Evolutionary conservation across 2,113 vertebrate genomes (phyloP), one percentile per base, ranked within the genome.

Genomic region (Anguilla japonica): DNA sequence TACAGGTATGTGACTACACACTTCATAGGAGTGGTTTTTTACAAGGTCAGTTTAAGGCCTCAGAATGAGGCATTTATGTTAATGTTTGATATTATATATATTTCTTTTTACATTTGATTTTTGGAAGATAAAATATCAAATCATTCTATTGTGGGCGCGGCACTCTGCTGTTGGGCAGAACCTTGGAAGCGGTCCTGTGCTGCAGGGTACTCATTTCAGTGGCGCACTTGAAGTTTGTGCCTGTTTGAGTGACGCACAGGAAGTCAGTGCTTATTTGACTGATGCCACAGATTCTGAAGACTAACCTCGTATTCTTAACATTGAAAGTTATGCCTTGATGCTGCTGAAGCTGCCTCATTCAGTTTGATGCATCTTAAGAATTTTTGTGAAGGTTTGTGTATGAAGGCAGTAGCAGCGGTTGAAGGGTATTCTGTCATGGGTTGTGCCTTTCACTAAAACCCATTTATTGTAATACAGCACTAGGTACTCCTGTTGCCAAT

Each of bases 61-160:
- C 95, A 95, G 95, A 95, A 95, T 95, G 94, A 94, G 95, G 95
- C 92, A 90, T 86, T 88, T 89, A 88, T 92, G 88, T 93, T 67
- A 84, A 71, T 79, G 41, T 50, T 81, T 41, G 39, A 80, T 60
- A 83, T 82, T 50, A 81, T 41, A 41, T 63, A 43, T 84, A 88
- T 56, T 22, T 26, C 26, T 20, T 67, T 67, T 26, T 67, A 67
- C 60, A 67, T 43, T 50, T 82, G 22, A 50, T 57, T 29, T 83
- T 57, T 57, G 16, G 40, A 40, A 79, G 40, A 79, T 39, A 3
- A 13, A 79, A 79, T 40, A 39, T 39, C 40, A 39, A 40, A 39
- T 20, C 22, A 67, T 67, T 67, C 50, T 53, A 26, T 67, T 67
- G 18, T 67, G 22, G 5, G 60, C 2, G 22, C 1, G 8, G 60